Evolutionary conservation across 35 echinoderm and acorn worm genomes (phyloP).

Genomic region (Strongylocentrotus purpuratus): DNA sequence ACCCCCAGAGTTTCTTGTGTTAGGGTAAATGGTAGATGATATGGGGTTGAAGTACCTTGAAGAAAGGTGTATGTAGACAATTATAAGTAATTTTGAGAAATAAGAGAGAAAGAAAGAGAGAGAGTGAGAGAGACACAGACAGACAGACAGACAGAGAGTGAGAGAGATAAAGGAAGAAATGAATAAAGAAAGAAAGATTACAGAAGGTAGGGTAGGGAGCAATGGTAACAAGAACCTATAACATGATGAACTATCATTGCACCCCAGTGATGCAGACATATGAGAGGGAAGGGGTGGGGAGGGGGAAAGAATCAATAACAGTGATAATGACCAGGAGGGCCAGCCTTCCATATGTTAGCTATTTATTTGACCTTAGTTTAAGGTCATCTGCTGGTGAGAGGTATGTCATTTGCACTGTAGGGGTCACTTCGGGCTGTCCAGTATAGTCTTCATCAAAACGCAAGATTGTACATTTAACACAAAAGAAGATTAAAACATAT

Average conservation of each 20-base stretch:
- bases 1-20: no score
- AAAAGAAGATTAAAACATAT: no score
- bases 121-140: no score
- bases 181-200: neutral
- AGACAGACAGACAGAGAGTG: no score
- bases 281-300: neutral
- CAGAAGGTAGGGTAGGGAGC: neutral
- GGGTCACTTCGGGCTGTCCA: neutral
- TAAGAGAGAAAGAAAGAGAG: no score
- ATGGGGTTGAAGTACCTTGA: no score
- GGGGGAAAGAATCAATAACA: neutral
- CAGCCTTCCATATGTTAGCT: neutral
- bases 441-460: neutral
- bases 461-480: neutral
- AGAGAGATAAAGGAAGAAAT: no score
- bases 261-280: neutral
- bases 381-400: constrained; percentile 13
- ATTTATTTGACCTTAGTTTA: constrained; percentile 15
- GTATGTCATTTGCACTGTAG: constrained; percentile 38
- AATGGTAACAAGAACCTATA: neutral
- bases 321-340: neutral
- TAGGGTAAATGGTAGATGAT: no score
- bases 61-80: no score
- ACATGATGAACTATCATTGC: neutral
- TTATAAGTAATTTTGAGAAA: no score